Evolutionary conservation across 1,140 invertebrate species (phyloP).

Genomic region (Nephotettix cincticeps): DNA sequence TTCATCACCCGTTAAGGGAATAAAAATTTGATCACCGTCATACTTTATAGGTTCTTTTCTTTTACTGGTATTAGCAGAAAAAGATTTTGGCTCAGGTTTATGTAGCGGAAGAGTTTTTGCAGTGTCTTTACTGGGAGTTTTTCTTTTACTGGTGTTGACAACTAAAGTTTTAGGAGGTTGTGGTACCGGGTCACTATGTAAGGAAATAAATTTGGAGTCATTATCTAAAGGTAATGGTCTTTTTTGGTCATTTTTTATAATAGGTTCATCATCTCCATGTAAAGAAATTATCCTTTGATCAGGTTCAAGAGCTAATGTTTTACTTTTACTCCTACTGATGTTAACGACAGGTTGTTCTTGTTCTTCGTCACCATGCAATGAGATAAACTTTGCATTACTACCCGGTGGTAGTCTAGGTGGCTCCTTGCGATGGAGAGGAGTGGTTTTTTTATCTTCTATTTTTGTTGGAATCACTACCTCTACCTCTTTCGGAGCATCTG

Average conservation of each 20-base stretch:
- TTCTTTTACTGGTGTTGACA: neutral
- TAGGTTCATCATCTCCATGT: conserved; percentile 1
- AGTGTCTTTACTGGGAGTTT: neutral
- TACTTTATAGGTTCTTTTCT: neutral
- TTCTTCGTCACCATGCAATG: neutral
- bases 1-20: neutral
- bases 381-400: neutral
- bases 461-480: neutral
- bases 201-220: neutral
- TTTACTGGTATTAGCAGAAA: neutral
- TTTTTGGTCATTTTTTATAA: neutral
- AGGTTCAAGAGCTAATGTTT: neutral
- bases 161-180: neutral
- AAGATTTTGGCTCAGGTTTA: neutral
- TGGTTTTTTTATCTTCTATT: conserved; percentile 1
- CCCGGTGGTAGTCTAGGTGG: neutral
- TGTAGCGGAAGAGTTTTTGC: neutral
- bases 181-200: neutral
- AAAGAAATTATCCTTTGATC: neutral
- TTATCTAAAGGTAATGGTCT: neutral
- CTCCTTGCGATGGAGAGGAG: neutral
- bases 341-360: neutral
- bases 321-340: neutral
- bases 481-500: neutral
- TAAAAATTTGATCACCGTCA: neutral